A percentile compares a stretch with the other conserved stretches of the same genome.
phyloP scores from a whole-genome alignment of 2,888 invertebrate species.

The Epirrhoe alternata region DNA sequence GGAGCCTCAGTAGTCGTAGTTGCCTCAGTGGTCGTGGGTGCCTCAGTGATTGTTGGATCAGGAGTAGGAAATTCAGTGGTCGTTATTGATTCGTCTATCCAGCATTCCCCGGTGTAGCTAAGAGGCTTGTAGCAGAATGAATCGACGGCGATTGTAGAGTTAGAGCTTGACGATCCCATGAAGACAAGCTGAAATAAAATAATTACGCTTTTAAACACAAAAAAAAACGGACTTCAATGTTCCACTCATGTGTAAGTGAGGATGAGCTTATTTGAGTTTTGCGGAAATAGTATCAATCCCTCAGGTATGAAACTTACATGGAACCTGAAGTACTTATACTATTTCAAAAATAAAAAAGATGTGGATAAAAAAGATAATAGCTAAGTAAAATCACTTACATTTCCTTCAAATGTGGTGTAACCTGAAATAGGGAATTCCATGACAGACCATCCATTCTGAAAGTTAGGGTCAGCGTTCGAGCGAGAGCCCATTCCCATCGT shows the following conservation, averaged over 20 bases:
- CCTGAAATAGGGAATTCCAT: not conserved
- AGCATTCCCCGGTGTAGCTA: not conserved
- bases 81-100: not conserved
- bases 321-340: too few species aligned
- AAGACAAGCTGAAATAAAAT: not conserved
- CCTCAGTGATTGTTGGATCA: not conserved
- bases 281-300: too few species aligned
- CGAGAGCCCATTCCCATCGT: not conserved
- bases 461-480: not conserved
- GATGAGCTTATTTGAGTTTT: too few species aligned
- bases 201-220: not conserved
- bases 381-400: not conserved
- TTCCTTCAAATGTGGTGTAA: not conserved
- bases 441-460: not conserved
- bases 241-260: too few species aligned
- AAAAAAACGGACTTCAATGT: not conserved
- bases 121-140: conserved; percentile 1
- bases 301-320: too few species aligned
- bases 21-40: not conserved
- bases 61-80: not conserved
- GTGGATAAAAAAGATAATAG: not conserved
- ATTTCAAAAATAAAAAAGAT: too few species aligned
- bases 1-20: not conserved
- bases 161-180: not conserved
- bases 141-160: not conserved